These are phyloP conservation scores for Streptopelia turtur DNA, from an alignment of 2,797 vertebrate species.

Conservation along the genomic window DNA sequence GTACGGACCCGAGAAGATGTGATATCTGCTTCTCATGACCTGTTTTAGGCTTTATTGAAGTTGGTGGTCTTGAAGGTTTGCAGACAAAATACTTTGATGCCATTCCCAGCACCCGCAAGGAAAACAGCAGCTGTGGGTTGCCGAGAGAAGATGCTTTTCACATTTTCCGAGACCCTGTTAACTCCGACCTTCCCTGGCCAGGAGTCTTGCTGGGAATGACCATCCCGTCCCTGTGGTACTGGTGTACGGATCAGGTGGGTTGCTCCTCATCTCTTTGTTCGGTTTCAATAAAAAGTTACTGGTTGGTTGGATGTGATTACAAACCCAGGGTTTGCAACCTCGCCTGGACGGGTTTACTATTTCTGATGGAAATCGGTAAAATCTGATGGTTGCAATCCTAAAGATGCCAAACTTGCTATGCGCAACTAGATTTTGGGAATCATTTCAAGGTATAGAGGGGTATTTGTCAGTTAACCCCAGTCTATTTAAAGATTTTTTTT, in stretches of 20 bases:
- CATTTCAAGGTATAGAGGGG: neutral
- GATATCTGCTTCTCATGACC: neutral
- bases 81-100: slow-evolving; percentile 85
- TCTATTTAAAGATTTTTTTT: neutral
- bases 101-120: slow-evolving; percentile 82
- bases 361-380: neutral
- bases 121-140: slow-evolving; percentile 91
- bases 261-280: neutral
- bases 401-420: neutral
- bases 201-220: slow-evolving; percentile 94
- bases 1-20: neutral
- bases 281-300: neutral
- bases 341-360: neutral
- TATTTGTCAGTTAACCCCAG: neutral
- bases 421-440: neutral
- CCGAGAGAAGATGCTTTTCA: slow-evolving; percentile 92
- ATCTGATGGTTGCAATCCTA: neutral
- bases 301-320: neutral
- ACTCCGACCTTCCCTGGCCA: slow-evolving; percentile 95
- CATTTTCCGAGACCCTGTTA: slow-evolving; percentile 90
- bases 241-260: slow-evolving; percentile 97
- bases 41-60: slow-evolving; percentile 85
- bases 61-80: slow-evolving; percentile 89
- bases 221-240: slow-evolving; percentile 96
- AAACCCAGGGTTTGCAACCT: neutral